phyloP scores from a whole-genome alignment of 2,888 invertebrate genomes.

The Epistrophella euchroma region DNA sequence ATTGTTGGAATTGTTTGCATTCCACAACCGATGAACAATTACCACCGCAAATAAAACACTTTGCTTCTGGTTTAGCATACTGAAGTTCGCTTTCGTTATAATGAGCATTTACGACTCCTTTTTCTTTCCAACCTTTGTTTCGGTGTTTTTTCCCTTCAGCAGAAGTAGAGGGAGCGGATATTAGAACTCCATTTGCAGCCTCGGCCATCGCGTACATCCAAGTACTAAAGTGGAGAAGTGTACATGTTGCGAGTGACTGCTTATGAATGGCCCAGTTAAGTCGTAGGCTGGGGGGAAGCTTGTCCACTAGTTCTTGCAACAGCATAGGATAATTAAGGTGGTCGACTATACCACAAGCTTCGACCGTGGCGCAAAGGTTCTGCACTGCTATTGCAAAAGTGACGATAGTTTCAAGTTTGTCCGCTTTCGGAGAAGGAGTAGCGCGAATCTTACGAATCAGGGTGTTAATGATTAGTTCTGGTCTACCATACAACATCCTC shows the following conservation, averaged over 20 bases:
- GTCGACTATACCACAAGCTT: conserved; percentile 8
- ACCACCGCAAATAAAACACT: too few species aligned
- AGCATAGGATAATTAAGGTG: conserved; percentile 39
- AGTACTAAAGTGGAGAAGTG: too few species aligned
- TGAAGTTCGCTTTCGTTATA: neutral
- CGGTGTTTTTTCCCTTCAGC: conserved; percentile 12
- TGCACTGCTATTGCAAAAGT: conserved; percentile 36
- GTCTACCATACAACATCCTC: conserved; percentile 31
- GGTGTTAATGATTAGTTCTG: conserved; percentile 31
- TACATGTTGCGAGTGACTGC: neutral
- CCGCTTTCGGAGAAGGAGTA: neutral
- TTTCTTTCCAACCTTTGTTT: conserved; percentile 8
- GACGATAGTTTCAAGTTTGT: neutral
- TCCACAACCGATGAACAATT: too few species aligned
- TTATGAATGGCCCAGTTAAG: conserved; percentile 49
- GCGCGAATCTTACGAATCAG: neutral
- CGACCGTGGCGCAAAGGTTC: conserved; percentile 39
- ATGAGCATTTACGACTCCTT: conserved; percentile 9
- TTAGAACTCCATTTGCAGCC: too few species aligned
- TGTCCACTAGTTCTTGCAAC: conserved; percentile 42
- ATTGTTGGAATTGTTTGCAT: too few species aligned
- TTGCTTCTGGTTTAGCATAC: neutral
- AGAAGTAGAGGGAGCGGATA: neutral
- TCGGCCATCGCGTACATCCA: too few species aligned
- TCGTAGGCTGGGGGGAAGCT: conserved; percentile 25